Base-by-base conservation (phyloP, 1,140 invertebrate species). In the Oryctes rhinoceros region DNA sequence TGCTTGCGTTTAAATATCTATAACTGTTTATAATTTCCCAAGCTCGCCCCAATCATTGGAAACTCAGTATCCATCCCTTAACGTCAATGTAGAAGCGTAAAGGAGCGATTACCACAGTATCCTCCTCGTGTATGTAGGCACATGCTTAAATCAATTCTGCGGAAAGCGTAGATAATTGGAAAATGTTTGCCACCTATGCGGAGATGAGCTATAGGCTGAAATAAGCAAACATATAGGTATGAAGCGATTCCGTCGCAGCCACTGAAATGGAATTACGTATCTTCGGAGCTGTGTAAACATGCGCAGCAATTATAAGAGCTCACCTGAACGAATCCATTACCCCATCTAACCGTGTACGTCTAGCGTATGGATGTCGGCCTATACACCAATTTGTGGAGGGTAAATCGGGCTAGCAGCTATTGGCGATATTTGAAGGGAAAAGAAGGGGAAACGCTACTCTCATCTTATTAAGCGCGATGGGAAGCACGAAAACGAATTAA, bases 141-240 rank as follows among this genome's bases (percentile, higher is more conserved):
- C 13, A 53, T 53, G 11, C 49, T 53, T 53, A 53, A 53, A 53
- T 53, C 49, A 53, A 53, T 53, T 53, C n/a, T 53, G 49, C 49
- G 49, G 49, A n/a, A 53, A 53, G 49, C 49, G 49, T 53, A 53
- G 11, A 53, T 53, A 53, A 53, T 53, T 53, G 49, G 49, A 53
- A 53, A 53, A 53, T 48, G 47, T 53, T 11, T 53, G 10, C 4
- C 10, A 53, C 49, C 47, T 48, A 48, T 48, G 47, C 47, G 5
- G 11, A 11, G 47, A 48, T 48, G 47, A 48, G 5, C 47, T 48
- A 48, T 48, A n/a, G 39, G 39, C 39, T 39, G 39, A 7, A 3
- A 11, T 53, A 53, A 11, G 49, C n/a, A 53, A n/a, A 15, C n/a
- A n/a, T 53, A 11, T n/a, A 53, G 2, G 49, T 3, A n/a, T 3